Percentiles rank a stretch among this genome's conserved stretches.
These are phyloP conservation scores for Heliconius sara DNA, from an alignment of 2,888 invertebrate genomes.

Conservation along the genomic window DNA sequence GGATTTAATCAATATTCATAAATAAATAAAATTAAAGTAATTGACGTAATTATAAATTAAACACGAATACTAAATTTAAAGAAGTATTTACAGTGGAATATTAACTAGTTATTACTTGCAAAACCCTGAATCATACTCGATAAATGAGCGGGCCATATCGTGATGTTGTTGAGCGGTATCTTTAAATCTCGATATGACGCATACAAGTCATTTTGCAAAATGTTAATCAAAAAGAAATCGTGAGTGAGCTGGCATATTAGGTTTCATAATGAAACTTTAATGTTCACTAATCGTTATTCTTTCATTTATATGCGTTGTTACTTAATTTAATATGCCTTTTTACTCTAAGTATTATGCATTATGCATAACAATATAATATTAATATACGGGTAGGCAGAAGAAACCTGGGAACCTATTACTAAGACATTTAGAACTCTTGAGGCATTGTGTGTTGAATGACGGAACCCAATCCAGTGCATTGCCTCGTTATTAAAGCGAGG, in stretches of 20 bases:
- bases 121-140: constrained; percentile 42
- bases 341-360: not conserved
- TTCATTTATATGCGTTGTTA: not conserved
- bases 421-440: too few species aligned
- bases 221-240: constrained; percentile 28
- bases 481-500: too few species aligned
- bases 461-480: too few species aligned
- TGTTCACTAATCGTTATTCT: not conserved
- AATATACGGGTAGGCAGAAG: too few species aligned
- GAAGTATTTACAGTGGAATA: not conserved
- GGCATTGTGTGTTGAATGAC: too few species aligned
- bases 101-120: constrained; percentile 31
- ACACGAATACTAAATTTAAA: not conserved
- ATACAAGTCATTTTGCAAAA: constrained; percentile 31
- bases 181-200: constrained; percentile 35
- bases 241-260: constrained; percentile 26
- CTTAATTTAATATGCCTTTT: not conserved
- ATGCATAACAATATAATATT: too few species aligned
- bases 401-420: not conserved
- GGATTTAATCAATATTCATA: not conserved
- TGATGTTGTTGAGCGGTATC: constrained; percentile 36
- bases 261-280: constrained; percentile 13
- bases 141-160: constrained; percentile 34
- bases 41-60: not conserved
- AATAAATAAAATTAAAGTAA: too few species aligned